phyloP scores from a whole-genome alignment of 2,888 invertebrate genomes.

The Dynastes hyllus region DNA sequence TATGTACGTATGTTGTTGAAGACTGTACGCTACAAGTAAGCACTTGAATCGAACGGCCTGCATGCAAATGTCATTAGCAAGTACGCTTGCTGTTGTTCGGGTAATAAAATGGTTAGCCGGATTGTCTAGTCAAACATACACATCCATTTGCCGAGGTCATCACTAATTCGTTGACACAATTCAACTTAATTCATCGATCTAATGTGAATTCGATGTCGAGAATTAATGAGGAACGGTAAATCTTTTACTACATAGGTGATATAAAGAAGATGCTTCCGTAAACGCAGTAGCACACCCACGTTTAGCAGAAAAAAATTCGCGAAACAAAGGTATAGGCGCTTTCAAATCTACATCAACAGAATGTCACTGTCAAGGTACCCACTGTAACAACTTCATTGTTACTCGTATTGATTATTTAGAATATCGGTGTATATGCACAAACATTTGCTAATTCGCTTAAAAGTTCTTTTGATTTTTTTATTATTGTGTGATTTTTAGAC shows the following conservation, averaged over 20 bases:
- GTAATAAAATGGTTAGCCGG: slow-evolving; percentile 16
- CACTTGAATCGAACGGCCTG: slow-evolving; percentile 1
- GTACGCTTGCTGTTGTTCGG: background rate
- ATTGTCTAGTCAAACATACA: slow-evolving; percentile 15
- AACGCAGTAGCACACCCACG: no score
- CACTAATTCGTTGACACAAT: slow-evolving; percentile 1
- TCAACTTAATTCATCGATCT: slow-evolving; percentile 6
- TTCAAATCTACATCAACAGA: no score
- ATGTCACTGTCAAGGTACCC: no score
- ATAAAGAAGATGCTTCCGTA: background rate
- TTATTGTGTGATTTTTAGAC: no score
- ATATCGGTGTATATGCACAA: no score
- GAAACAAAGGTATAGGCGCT: no score
- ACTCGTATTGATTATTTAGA: no score
- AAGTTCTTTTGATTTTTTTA: no score
- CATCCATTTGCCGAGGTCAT: slow-evolving; percentile 12
- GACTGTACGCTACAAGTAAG: background rate
- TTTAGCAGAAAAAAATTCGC: no score
- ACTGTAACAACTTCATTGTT: no score
- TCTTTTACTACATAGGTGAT: background rate
- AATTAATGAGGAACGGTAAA: slow-evolving; percentile 2
- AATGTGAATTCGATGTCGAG: slow-evolving; percentile 9
- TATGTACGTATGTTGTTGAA: background rate
- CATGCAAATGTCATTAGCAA: slow-evolving; percentile 22
- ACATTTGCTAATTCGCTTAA: no score